Base-by-base conservation (phyloP, 2,113 vertebrate species). In the Scomber colias region DNA sequence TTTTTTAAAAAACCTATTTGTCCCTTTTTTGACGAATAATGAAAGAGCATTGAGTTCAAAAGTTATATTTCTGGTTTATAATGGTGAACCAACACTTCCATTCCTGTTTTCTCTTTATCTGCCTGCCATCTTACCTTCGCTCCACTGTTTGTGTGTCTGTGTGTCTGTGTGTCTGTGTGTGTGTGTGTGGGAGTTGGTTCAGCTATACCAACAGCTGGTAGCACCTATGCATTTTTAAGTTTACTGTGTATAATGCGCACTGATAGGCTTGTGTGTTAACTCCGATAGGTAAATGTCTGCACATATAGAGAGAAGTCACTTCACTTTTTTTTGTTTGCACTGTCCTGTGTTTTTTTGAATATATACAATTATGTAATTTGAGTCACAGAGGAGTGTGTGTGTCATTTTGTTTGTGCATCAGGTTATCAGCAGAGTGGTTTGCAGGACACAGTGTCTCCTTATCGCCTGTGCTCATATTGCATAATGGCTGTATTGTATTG, bases 341-440 rank as follows among this genome's bases (percentile, higher is more conserved):
- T 56, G 27, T 64, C 7, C 16, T 30, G 2, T 55, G 12, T 16
- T 44, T 44, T 13, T 48, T 40, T 9, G 8, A 40, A 44, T 76
- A 51, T 24, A 35, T 54, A 30, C 68, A 19, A 27, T 77, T 57
- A 71, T 77, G 46, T 76, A 46, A 69, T 65, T 21, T 31, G 35
- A 21, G 16, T 10, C 54, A 9, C 40, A 11, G 17, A 17, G 54
- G 1, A 2, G 54, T 6, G 5, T 44, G 11, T n/a, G 46, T 40
- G 77, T 50, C 17, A 27, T 10, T 62, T 64, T 84, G 59, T 82
- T 79, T 61, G 21, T 59, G 30, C 35, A 49, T 55, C 12, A 59
- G 72, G 59, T 84, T 85, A 89, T 81, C 82, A 79, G 83, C 19
- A 63, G 40, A 63, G 24, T 62, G 72, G 67, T 84, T 89, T 85